phyloP scores from a whole-genome alignment of 2,113 vertebrate genomes.

The Diadophis punctatus region DNA sequence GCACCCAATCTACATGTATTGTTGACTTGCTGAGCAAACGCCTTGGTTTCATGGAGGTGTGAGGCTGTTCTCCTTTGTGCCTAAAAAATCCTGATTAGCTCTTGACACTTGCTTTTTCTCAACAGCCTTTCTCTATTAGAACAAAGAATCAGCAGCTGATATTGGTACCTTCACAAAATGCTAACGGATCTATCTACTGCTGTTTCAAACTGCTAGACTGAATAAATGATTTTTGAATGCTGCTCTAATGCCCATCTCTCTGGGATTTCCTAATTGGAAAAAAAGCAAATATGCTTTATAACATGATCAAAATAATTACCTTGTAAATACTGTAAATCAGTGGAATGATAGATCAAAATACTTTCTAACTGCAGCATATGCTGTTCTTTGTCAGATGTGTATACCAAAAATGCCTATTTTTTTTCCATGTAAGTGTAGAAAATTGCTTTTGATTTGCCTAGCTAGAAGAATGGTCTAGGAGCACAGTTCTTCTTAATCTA shows the following conservation, averaged over 20 bases:
- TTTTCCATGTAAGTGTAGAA: neutral
- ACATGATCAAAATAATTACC: neutral
- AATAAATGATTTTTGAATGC: neutral
- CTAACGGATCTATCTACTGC: neutral
- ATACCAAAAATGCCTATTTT: slow-evolving; percentile 2
- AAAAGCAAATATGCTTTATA: neutral
- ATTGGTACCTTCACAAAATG: neutral
- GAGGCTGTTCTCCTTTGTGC: slow-evolving; percentile 27
- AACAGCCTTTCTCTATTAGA: slow-evolving; percentile 48
- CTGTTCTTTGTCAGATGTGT: neutral
- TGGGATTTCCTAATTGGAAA: neutral
- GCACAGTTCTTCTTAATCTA: neutral
- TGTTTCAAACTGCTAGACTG: neutral
- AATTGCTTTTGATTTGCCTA: neutral
- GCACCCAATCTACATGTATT: slow-evolving; percentile 7
- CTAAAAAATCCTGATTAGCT: slow-evolving; percentile 50
- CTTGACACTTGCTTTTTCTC: slow-evolving; percentile 54
- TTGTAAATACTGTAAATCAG: slow-evolving; percentile 3
- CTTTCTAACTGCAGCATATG: neutral
- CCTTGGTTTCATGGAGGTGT: slow-evolving; percentile 37
- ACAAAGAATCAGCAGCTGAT: slow-evolving; percentile 43
- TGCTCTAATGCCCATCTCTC: neutral
- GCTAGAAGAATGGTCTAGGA: neutral
- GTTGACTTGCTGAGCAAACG: slow-evolving; percentile 27
- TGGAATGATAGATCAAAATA: slow-evolving; percentile 38